Evolutionary conservation across 2,888 invertebrate genomes (phyloP).

Genomic region (Therioaphis trifolii): DNA sequence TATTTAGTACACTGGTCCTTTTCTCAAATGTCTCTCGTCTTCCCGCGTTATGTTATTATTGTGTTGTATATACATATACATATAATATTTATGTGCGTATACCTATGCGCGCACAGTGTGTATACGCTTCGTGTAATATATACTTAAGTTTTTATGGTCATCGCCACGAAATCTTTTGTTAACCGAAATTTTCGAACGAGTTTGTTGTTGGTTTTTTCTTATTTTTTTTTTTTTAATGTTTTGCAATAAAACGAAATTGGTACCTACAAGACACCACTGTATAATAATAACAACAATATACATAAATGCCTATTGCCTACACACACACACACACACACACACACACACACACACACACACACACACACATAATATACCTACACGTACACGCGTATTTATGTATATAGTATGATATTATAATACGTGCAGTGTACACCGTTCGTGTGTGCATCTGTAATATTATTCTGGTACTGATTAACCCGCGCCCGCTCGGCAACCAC

Average conservation of each 20-base stretch:
- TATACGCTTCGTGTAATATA: not conserved
- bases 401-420: too few relatives aligned
- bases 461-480: constrained; percentile 40
- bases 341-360: too few relatives aligned
- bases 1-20: too few relatives aligned
- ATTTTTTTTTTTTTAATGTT: constrained; percentile 49
- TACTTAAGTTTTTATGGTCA: constrained; percentile 35
- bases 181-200: constrained; percentile 41
- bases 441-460: not conserved
- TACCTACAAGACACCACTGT: not conserved
- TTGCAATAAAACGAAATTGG: constrained; percentile 59
- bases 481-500: constrained; percentile 34
- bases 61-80: too few relatives aligned
- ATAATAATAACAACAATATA: not conserved
- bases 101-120: too few relatives aligned
- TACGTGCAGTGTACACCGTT: too few relatives aligned
- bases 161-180: constrained; percentile 40
- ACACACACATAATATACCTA: too few relatives aligned
- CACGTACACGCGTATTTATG: not conserved
- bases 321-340: too few relatives aligned
- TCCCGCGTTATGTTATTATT: too few relatives aligned
- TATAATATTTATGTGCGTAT: too few relatives aligned
- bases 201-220: constrained; percentile 4
- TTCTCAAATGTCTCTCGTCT: not conserved
- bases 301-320: not conserved